These are phyloP conservation scores for Vireo griseus DNA, from an alignment of 2,797 vertebrate genomes.

Conservation along the genomic window DNA sequence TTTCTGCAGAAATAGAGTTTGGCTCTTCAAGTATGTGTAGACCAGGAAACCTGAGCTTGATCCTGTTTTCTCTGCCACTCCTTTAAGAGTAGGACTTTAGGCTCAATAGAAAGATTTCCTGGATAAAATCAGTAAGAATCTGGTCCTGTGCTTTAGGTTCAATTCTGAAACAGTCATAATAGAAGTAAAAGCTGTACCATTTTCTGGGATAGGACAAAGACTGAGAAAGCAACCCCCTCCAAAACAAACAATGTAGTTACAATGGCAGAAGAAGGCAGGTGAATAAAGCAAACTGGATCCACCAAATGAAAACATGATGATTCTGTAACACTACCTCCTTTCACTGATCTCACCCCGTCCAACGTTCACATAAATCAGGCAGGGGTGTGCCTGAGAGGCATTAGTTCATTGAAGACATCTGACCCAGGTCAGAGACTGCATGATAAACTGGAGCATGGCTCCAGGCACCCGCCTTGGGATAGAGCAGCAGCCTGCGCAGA, in stretches of 20 bases:
- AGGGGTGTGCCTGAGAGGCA: neutral
- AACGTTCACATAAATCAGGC: neutral
- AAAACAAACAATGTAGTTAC: neutral
- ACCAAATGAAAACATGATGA: neutral
- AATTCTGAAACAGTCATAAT: neutral
- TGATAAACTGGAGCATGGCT: slow-evolving; percentile 47
- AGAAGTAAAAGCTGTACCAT: neutral
- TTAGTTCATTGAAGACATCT: neutral
- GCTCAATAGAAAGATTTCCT: neutral
- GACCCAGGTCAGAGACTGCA: slow-evolving; percentile 22
- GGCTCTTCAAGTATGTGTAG: neutral
- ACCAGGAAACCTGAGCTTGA: neutral
- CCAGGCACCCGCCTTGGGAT: neutral
- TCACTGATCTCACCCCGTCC: neutral
- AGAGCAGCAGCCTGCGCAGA: neutral
- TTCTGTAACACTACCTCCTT: neutral
- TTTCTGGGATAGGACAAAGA: neutral
- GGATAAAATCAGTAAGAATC: neutral
- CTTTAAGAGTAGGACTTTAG: neutral
- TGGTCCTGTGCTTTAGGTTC: neutral
- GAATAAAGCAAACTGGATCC: neutral
- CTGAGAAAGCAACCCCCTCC: neutral
- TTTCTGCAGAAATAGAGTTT: neutral
- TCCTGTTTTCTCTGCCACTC: neutral
- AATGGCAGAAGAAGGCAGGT: neutral